Percentiles rank a stretch among this genome's conserved stretches.
These are phyloP conservation scores for Dipodomys stephensi DNA, from an alignment of 2,113 vertebrate species.

Conservation along the genomic window DNA sequence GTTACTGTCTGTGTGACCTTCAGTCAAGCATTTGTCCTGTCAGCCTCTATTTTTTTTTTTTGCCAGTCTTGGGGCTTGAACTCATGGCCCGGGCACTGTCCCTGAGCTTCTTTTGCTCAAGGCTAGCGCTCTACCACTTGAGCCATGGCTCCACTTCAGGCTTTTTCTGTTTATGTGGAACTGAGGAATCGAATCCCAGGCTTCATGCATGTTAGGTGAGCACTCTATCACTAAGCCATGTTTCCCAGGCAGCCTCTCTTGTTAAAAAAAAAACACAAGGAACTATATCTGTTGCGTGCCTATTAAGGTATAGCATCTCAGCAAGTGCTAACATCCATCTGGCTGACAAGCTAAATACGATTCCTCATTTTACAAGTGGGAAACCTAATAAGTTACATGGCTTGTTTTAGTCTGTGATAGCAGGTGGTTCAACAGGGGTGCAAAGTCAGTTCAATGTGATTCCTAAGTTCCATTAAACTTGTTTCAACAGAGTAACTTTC, in stretches of 20 bases:
- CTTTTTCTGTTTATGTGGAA: too few species aligned
- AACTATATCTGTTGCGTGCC: neutral
- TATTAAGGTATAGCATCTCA: neutral
- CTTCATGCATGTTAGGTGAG: too few species aligned
- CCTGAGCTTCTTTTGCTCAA: too few species aligned
- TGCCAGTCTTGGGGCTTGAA: too few species aligned
- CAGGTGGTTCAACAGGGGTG: neutral
- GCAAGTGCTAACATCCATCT: neutral
- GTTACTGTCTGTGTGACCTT: neutral
- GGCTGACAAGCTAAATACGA: neutral
- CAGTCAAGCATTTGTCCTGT: neutral
- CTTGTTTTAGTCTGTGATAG: neutral
- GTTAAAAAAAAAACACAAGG: constrained; percentile 13
- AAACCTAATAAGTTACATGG: neutral
- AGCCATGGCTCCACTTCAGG: too few species aligned
- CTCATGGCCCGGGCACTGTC: too few species aligned
- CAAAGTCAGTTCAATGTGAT: neutral
- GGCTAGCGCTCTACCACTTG: too few species aligned
- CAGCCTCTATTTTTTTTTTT: neutral
- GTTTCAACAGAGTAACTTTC: neutral
- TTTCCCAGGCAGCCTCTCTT: neutral
- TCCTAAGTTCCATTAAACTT: neutral
- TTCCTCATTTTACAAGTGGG: neutral
- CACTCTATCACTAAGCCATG: too few species aligned
- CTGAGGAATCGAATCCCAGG: too few species aligned